Conservation (phyloP, 2,888 invertebrate genomes). For the Diaperis boleti region DNA sequence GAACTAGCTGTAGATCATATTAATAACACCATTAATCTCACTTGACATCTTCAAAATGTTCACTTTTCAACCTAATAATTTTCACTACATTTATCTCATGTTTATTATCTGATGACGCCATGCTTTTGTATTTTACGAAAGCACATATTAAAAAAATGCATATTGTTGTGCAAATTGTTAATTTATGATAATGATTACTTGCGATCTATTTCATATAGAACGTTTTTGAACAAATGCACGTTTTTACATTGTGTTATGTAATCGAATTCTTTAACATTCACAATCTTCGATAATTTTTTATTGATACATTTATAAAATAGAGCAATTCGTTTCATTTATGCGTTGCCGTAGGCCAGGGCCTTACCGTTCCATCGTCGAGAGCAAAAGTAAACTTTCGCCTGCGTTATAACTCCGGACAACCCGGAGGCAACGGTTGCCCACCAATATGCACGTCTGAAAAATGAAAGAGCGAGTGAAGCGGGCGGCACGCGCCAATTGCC, state of each 20-base stretch:
- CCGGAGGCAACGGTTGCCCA: slow-evolving; percentile 27
- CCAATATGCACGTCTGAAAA: slow-evolving; percentile 16
- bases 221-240: slow-evolving; percentile 15
- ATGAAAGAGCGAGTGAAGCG: slow-evolving; percentile 20
- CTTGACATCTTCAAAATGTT: slow-evolving; percentile 10
- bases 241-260: slow-evolving; percentile 13
- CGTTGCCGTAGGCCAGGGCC: slow-evolving; percentile 37
- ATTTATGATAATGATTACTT: slow-evolving; percentile 32
- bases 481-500: slow-evolving; percentile 37
- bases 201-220: slow-evolving; percentile 19
- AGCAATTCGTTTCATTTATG: neutral
- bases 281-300: slow-evolving; percentile 12
- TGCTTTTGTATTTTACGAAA: slow-evolving; percentile 9
- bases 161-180: slow-evolving; percentile 17
- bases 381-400: slow-evolving; percentile 44
- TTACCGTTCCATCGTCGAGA: slow-evolving; percentile 37
- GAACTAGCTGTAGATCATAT: neutral
- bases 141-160: slow-evolving; percentile 9
- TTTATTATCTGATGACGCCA: slow-evolving; percentile 25
- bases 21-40: slow-evolving; percentile 26
- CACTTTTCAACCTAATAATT: slow-evolving; percentile 12
- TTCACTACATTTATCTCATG: slow-evolving; percentile 3
- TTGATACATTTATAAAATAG: slow-evolving; percentile 12
- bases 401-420: slow-evolving; percentile 23
- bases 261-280: slow-evolving; percentile 12